Base-by-base conservation (phyloP, 1,140 invertebrate genomes). In the Euborellia annulipes region DNA sequence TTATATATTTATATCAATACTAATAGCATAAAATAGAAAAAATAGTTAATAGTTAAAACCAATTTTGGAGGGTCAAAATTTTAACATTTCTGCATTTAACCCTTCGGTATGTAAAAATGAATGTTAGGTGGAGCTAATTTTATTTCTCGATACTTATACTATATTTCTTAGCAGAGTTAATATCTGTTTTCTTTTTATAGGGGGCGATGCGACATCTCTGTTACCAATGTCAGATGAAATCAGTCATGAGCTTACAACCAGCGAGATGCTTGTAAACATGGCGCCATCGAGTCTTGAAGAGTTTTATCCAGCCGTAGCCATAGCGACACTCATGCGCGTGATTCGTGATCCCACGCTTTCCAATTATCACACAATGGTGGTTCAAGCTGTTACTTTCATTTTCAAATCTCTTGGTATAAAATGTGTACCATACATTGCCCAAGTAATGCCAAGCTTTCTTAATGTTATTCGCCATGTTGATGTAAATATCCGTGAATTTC, bases 291-390 rank as follows among this genome's bases (percentile, higher is more conserved):
- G 72, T 40, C 71, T 97, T 30, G 93, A 97, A 55, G 95, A 99
- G 62, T 98, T 95, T 64, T 99, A 98, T 66, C 91, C 93, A 3
- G 91, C 93, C 0, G 85, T 98, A 45, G 91, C 94, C 0, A 90
- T 99, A 48, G 82, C 88, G 3, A 91, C 90, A 0, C 67, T 99
- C 8, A 93, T 98, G 82, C 75, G 83, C 51, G 96, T 98, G 36
- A 82, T 99, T 32, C 73, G 84, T 1, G 93, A 98, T 66, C 89
- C 90, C 0, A 83, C 86, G 2, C 65, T 98, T 11, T 73, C 78
- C 1, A 85, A 91, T 51, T 84, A 96, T 58, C 90, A 98, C 58
- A 93, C 85, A 1, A 90, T 88, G 65, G 92, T 96, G 0, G 89
- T 97, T 1, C 84, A 64, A 68, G 88, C 92, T 0, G 81, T 98